Evolutionary conservation across 2,113 vertebrate genomes (phyloP), one percentile per base, ranked within the genome.

Genomic region (Glaucidium brasilianum): DNA sequence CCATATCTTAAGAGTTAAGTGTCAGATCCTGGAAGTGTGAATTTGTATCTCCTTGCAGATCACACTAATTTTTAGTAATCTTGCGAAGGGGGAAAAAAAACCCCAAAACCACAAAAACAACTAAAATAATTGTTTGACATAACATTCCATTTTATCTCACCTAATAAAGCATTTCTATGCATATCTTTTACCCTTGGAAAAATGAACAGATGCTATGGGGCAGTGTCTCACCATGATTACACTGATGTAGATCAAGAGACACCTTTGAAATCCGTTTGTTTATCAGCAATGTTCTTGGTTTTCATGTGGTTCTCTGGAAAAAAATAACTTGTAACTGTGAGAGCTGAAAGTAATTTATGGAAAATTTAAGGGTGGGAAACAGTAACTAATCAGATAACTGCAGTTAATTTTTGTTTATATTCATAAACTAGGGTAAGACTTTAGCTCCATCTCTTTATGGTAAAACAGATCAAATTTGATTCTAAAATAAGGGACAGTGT

Each of bases 271-370:
- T 80, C 2, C n/a, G 10, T 73, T 71, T 58, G 35, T 64, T 85
- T 89, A 88, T 53, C 10, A 56, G 6, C 34, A 73, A 7, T 43
- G 67, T 60, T 81, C 50, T 75, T 68, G 21, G 18, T 60, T 78
- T 84, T 79, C 50, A 45, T 47, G 25, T n/a, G 16, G 26, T 86
- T 59, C 32, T 94, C 59, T 81, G 53, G 32, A 90, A 91, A 92
- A 39, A 72, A 68, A 62, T 45, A 77, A 69, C 89, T 74, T 84
- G 27, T 35, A 78, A 60, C 35, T 67, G 32, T 39, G 25, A 47
- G 39, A 85, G 21, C n/a, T 85, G 69, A 39, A 87, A 96, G 37
- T 64, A 34, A 22, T 49, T 84, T 77, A 82, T 71, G 37, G 59
- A 71, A 95, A 72, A n/a, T 71, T 75, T 64, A 68, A 78, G 27